phyloP scores from a whole-genome alignment of 2,113 vertebrate genomes.

The Phocoena sinus region DNA sequence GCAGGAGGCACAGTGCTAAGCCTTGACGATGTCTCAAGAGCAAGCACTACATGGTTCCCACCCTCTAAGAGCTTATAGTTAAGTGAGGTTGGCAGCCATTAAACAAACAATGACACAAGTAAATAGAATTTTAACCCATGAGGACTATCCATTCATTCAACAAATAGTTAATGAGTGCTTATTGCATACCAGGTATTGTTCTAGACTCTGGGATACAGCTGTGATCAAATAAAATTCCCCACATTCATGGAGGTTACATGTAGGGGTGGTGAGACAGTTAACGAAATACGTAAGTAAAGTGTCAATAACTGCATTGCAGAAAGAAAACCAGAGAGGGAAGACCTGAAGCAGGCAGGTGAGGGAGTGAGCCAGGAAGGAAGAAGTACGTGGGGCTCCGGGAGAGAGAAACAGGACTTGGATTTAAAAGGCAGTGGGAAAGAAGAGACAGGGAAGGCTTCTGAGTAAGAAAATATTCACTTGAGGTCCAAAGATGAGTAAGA shows the following conservation, averaged over 20 bases:
- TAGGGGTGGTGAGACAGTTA: neutral
- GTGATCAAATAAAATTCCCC: neutral
- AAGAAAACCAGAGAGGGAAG: neutral
- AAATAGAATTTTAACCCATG: neutral
- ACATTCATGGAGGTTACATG: neutral
- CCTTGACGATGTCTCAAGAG: neutral
- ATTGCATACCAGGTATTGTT: neutral
- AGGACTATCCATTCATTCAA: neutral
- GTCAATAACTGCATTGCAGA: neutral
- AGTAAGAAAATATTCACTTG: neutral
- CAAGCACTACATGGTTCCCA: neutral
- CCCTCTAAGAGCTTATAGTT: neutral
- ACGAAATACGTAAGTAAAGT: neutral
- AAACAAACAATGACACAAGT: neutral
- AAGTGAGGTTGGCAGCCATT: neutral
- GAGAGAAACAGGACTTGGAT: neutral
- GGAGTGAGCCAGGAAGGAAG: neutral
- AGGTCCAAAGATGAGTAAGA: neutral
- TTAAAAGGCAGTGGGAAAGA: neutral
- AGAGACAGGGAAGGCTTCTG: neutral
- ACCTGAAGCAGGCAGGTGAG: neutral
- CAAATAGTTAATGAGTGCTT: neutral
- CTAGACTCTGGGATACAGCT: neutral
- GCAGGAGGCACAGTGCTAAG: neutral
- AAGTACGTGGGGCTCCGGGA: rapidly evolving